Conservation (phyloP, 2,797 vertebrate species). For the Tauraco hartlaubi region DNA sequence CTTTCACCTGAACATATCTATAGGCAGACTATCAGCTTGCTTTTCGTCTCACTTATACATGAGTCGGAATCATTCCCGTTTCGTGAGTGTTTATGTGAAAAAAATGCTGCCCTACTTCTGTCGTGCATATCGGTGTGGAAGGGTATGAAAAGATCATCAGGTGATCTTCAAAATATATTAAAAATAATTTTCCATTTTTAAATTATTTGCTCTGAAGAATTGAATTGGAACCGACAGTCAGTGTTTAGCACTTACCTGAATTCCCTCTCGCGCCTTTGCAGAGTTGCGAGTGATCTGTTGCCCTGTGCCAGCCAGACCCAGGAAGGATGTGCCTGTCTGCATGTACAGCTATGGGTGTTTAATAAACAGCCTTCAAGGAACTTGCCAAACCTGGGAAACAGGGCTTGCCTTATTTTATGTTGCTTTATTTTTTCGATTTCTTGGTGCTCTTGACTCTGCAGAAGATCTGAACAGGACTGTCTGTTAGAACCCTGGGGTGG, state of each 20-base stretch:
- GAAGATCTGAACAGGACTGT: not conserved
- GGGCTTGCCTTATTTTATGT: not conserved
- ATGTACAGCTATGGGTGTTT: not conserved
- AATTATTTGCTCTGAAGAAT: not conserved
- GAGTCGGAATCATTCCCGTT: not conserved
- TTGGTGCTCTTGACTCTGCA: not conserved
- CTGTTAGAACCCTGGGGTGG: not conserved
- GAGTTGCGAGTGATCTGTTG: not conserved
- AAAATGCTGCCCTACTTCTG: not conserved
- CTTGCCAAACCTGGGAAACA: not conserved
- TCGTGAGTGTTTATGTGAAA: not conserved
- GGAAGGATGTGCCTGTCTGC: not conserved
- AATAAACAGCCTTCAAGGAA: not conserved
- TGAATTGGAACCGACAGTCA: not conserved
- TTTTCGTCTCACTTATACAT: accelerated
- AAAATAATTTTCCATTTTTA: not conserved
- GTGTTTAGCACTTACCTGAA: not conserved
- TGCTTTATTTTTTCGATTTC: not conserved
- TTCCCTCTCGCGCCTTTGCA: not conserved
- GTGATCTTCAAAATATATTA: not conserved
- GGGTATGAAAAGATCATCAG: not conserved
- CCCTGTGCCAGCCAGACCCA: not conserved
- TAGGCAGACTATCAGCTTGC: not conserved
- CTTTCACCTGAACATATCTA: not conserved
- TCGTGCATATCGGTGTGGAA: accelerated